Conservation (phyloP, 2,797 vertebrate species). For the Syngnathus rostellatus region DNA sequence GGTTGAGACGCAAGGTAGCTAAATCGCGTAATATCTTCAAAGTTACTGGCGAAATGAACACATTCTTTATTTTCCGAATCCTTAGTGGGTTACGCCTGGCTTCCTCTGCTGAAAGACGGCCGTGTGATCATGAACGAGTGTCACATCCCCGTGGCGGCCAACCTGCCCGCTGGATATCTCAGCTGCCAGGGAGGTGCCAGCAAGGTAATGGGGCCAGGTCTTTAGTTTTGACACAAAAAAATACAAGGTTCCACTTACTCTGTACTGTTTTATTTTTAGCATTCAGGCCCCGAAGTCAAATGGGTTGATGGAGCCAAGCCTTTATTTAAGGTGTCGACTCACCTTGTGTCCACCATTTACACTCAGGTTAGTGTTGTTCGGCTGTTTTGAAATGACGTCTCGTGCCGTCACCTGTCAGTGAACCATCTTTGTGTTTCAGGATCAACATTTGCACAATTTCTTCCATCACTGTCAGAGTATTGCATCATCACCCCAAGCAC, state of each 20-base stretch:
- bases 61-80: slow-evolving; percentile 4
- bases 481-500: slow-evolving; percentile 68
- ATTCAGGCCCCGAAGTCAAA: slow-evolving; percentile 86
- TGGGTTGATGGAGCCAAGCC: slow-evolving; percentile 96
- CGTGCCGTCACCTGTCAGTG: no score
- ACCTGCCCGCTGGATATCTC: slow-evolving; percentile 86
- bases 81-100: slow-evolving; percentile 90
- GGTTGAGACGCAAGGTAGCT: slow-evolving; percentile 83
- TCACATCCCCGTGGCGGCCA: slow-evolving; percentile 80
- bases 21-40: not conserved
- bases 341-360: slow-evolving; percentile 94
- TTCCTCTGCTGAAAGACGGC: slow-evolving; percentile 89
- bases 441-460: slow-evolving; percentile 98
- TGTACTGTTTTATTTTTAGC: slow-evolving; percentile 58
- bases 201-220: slow-evolving; percentile 70
- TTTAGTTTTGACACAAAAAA: not conserved
- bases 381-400: not conserved
- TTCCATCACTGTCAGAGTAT: slow-evolving; percentile 90
- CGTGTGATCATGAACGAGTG: slow-evolving; percentile 84
- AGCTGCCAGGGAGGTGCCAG: slow-evolving; percentile 78
- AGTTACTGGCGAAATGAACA: not conserved
- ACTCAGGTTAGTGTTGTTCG: slow-evolving; percentile 76
- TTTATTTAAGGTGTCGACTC: slow-evolving; percentile 84
- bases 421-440: slow-evolving; percentile 60
- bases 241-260: no score